These are phyloP conservation scores for Marisa cornuarietis DNA, from an alignment of 1,140 invertebrate species.

Conservation along the genomic window DNA sequence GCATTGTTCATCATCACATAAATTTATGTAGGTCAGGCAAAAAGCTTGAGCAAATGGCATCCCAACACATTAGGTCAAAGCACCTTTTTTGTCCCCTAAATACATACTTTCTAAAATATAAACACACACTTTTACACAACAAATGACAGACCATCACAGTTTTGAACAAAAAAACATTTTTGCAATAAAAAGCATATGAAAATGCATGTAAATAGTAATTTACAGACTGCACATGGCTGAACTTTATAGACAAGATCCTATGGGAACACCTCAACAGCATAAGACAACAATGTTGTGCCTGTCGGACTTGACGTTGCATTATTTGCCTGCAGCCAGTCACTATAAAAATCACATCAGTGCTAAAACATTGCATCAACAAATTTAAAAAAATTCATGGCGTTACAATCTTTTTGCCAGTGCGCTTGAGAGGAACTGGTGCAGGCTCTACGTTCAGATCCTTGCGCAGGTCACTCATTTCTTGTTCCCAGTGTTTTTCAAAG, in stretches of 20 bases:
- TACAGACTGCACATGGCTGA: no score
- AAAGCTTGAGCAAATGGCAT: no score
- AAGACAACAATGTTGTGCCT: not conserved
- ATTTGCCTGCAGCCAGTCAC: not conserved
- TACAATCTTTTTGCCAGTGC: conserved; percentile 16
- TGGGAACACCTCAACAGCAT: not conserved
- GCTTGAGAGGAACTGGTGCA: conserved; percentile 37
- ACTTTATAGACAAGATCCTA: not conserved
- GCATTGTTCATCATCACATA: no score
- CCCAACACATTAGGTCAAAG: no score
- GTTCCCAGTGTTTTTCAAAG: conserved; percentile 95
- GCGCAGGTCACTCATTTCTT: conserved; percentile 83
- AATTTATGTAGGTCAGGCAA: no score
- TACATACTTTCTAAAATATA: no score
- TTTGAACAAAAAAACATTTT: no score
- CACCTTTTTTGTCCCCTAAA: no score
- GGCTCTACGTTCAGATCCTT: conserved; percentile 65
- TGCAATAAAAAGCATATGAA: no score
- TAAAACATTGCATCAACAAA: not conserved
- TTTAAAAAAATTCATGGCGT: not conserved
- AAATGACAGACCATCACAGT: no score
- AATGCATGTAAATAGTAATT: no score
- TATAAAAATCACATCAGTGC: not conserved
- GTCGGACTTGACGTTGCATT: not conserved
- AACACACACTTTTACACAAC: no score